Base-by-base conservation (phyloP, 1,140 invertebrate genomes). In the Tenebrio molitor region DNA sequence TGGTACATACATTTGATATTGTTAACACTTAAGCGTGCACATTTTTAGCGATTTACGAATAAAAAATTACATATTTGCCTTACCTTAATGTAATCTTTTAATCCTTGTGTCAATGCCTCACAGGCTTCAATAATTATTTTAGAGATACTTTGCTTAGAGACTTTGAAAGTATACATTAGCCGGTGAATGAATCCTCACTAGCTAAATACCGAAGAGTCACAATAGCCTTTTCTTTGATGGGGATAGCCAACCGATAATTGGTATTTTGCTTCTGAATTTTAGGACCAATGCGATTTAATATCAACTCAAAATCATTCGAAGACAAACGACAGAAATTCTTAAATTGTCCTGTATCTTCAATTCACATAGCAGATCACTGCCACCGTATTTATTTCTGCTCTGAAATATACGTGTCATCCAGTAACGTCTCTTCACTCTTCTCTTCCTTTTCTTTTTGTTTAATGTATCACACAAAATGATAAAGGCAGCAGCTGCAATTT, bases 231-330 rank as follows among this genome's bases (percentile, higher is more conserved):
- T 58, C 50, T 23, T 58, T 17, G n/a, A 58, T 17, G 19, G 50
- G 23, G 15, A 58, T 23, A 58, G 14, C 19, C 23, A 8, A 15
- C 23, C 19, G 5, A 23, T 19, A 58, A 23, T 17, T 58, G 3
- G 50, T 58, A 58, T 58, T 58, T 58, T 58, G 14, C 12, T 58
- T 58, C 6, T 15, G 14, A 23, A 58, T 58, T 58, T 58, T 58
- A 19, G 50, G 50, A 8, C 10, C 50, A 19, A 58, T 17, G 12
- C 12, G 6, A 58, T 58, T 58, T 58, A 58, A 15, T 19, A 58
- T n/a, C 8, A 58, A 23, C 7, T 58, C 50, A 58, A 33, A 33
- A 10, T 33, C 29, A 70, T 62, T 33, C 10, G 29, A 33, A 4
- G 29, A 33, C 29, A 33, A 10, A 23, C n/a, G n/a, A 6, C 14